Conservation (phyloP, 2,888 invertebrate genomes). For the Tridacna crocea region DNA sequence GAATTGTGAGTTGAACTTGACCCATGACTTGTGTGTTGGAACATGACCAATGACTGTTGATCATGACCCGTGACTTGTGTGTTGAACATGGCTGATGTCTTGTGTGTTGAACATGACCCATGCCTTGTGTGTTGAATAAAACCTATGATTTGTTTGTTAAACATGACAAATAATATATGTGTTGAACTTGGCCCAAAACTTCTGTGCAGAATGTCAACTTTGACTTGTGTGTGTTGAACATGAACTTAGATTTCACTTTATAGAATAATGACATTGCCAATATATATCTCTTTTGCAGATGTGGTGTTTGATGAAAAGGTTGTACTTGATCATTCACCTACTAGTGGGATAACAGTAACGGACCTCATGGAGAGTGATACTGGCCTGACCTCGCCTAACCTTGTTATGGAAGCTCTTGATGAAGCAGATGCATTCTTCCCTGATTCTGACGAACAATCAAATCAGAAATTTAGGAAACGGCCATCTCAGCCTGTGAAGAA, state of each 20-base stretch:
- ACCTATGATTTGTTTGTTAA: too few species aligned
- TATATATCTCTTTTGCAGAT: not conserved
- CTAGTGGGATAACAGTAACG: not conserved
- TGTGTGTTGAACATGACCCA: too few species aligned
- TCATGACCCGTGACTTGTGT: too few species aligned
- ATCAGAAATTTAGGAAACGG: slow-evolving; percentile 1
- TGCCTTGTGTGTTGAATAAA: too few species aligned
- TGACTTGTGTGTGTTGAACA: slow-evolving; percentile 3
- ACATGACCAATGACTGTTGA: too few species aligned
- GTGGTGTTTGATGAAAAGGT: not conserved
- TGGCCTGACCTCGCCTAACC: not conserved
- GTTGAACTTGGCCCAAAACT: not conserved
- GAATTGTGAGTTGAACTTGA: too few species aligned
- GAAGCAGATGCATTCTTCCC: slow-evolving; percentile 22
- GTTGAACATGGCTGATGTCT: too few species aligned
- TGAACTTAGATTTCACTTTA: not conserved
- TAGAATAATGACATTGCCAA: not conserved
- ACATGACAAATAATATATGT: not conserved
- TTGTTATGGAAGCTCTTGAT: slow-evolving; percentile 15
- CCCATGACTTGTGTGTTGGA: too few species aligned
- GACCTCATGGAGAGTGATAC: not conserved
- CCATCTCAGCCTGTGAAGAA: slow-evolving; percentile 12
- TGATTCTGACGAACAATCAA: slow-evolving; percentile 7
- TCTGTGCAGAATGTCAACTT: not conserved
- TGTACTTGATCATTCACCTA: not conserved